Percentiles rank a stretch among this genome's conserved stretches.
Conservation (phyloP, 2,113 vertebrate genomes). For the Heptranchias perlo region DNA sequence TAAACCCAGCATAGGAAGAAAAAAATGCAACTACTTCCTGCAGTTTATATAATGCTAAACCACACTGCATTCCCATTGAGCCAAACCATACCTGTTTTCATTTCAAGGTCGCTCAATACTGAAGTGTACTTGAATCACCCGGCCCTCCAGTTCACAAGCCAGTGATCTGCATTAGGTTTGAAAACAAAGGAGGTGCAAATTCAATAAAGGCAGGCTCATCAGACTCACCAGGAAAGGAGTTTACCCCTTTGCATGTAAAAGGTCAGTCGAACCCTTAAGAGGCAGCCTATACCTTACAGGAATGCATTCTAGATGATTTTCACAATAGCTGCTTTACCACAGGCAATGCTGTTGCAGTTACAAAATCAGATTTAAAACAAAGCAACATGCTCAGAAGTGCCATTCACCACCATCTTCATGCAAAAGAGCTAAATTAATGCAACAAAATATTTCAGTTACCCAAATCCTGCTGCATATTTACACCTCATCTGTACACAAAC, state of each 20-base stretch:
- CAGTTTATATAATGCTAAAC: conserved; percentile 6
- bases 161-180: conserved; percentile 31
- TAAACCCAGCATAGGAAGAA: too few species aligned
- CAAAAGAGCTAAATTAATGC: neutral
- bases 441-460: conserved; percentile 21
- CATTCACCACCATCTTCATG: neutral
- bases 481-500: conserved; percentile 28
- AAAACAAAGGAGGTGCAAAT: conserved; percentile 28
- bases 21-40: conserved; percentile 6
- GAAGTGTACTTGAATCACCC: neutral
- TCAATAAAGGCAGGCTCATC: neutral
- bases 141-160: neutral
- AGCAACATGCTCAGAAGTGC: neutral
- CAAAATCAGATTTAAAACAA: neutral
- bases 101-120: neutral
- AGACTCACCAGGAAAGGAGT: neutral
- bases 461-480: conserved; percentile 30
- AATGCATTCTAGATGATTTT: conserved; percentile 14
- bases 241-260: neutral
- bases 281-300: neutral
- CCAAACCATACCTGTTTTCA: neutral
- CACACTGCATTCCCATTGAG: conserved; percentile 23
- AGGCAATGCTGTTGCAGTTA: neutral
- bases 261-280: neutral
- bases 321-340: neutral